Base-by-base conservation (phyloP, 2,797 vertebrate species). In the Enteromius afrohamiltoni region DNA sequence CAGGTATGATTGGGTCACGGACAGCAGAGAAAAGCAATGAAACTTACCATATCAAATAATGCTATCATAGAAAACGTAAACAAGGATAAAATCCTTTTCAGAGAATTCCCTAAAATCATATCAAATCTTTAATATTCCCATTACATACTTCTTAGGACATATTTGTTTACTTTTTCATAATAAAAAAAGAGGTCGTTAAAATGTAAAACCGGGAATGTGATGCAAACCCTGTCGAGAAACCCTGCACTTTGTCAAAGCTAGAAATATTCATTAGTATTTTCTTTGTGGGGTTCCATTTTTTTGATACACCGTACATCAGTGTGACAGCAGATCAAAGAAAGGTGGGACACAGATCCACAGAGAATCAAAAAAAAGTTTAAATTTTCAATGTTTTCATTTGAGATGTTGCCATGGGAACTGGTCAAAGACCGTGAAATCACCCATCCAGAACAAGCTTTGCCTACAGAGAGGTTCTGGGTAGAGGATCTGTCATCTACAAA, bases 341-440 rank as follows among this genome's bases (percentile, higher is more conserved):
- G 76, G 75, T 77, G 70, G 17, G 82, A 62, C 51, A 68, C 31
- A 42, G 65, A 70, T 69, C 19, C 74, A 70, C 6, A 2, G 77
- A 79, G 83, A 19, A 79, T 84, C 19, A 55, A 47, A 76, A 82
- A 42, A 45, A 76, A 83, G 55, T 73, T 83, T 45, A 11, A 0
- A 34, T 42, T 67, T 34, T 40, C 34, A 55, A 60, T 76, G 81
- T 83, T 83, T 83, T 29, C 47, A 76, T 47, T 55, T 45, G 49
- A 76, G 37, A 74, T 84, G 84, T 87, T 88, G 82, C 87, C 80
- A 88, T 88, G 82, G 87, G 70, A 88, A 88, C 86, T 55, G 75
- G 60, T 67, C 71, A 77, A 68, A 83, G 71, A 68, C 34, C 0
- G 47, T 83, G 81, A 76, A 75, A 76, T 76, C 62, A 68, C 62